Conservation (phyloP, 2,888 invertebrate species). For the Calephelis perditalis region DNA sequence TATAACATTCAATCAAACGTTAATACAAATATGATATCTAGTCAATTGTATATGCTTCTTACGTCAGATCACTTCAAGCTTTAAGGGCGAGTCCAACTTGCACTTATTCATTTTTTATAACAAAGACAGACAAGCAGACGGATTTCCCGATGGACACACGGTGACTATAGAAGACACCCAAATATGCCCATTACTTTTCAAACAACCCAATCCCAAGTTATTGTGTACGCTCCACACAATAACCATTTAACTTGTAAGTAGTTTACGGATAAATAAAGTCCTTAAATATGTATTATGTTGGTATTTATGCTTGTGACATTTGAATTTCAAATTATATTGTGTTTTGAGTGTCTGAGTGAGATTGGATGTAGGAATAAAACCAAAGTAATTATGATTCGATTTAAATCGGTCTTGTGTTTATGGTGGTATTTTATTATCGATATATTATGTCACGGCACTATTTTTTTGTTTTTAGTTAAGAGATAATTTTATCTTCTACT, state of each 20-base stretch:
- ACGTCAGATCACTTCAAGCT: too few relatives aligned
- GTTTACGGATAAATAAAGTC: slow-evolving; percentile 10
- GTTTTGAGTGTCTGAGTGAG: slow-evolving; percentile 4
- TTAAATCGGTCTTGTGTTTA: slow-evolving; percentile 2
- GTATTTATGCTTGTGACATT: slow-evolving; percentile 8
- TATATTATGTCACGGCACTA: slow-evolving; percentile 4
- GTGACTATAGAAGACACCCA: neutral
- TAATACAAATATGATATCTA: too few relatives aligned
- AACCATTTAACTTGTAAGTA: slow-evolving; percentile 7
- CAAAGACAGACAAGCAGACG: neutral
- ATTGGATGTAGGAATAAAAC: slow-evolving; percentile 1
- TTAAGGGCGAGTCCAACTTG: too few relatives aligned
- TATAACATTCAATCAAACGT: too few relatives aligned
- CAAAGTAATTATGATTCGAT: slow-evolving; percentile 3
- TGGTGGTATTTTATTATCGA: slow-evolving; percentile 1
- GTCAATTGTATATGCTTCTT: too few relatives aligned
- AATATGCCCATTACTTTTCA: neutral
- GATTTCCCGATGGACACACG: neutral
- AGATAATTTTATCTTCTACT: too few relatives aligned
- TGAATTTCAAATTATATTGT: slow-evolving; percentile 8
- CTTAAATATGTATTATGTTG: slow-evolving; percentile 1
- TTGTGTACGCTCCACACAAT: neutral
- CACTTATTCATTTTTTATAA: too few relatives aligned
- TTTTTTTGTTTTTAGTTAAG: neutral
- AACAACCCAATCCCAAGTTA: slow-evolving; percentile 3